Evolutionary conservation across 92 coral and sea anemone genomes (phyloP).

Genomic region (Palythoa heliodiscus): DNA sequence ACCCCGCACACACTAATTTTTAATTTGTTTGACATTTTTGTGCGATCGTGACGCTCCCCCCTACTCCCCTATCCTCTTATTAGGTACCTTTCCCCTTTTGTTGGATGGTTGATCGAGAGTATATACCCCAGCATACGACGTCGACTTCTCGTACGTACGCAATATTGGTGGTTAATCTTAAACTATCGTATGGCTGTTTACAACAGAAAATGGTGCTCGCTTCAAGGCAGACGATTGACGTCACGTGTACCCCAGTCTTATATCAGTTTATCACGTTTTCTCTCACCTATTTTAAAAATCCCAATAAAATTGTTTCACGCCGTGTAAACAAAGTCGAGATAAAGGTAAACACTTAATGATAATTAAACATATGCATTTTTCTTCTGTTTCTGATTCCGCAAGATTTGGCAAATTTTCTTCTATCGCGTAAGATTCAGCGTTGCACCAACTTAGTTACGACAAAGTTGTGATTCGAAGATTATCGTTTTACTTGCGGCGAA

Average conservation of each 20-base stretch:
- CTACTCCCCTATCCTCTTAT: no score
- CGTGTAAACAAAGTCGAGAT: background rate
- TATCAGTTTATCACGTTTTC: background rate
- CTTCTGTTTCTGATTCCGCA: background rate
- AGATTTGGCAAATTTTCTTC: background rate
- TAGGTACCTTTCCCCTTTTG: no score
- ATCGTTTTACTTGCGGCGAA: background rate
- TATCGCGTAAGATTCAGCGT: background rate
- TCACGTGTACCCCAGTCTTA: background rate
- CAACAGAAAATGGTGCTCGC: no score
- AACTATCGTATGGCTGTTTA: no score
- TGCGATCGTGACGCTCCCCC: no score
- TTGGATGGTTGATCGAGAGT: no score
- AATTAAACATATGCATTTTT: background rate
- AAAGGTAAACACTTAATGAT: background rate
- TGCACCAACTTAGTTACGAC: no score
- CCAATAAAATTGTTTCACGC: background rate
- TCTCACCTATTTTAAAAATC: background rate
- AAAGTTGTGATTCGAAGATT: background rate
- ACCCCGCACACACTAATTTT: no score
- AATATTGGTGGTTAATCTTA: no score
- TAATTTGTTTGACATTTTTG: no score
- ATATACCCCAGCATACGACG: no score
- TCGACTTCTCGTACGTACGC: no score
- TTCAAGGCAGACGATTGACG: background rate